These are phyloP conservation scores for Mythimna albipuncta DNA, from an alignment of 2,888 invertebrate genomes.

Conservation along the genomic window DNA sequence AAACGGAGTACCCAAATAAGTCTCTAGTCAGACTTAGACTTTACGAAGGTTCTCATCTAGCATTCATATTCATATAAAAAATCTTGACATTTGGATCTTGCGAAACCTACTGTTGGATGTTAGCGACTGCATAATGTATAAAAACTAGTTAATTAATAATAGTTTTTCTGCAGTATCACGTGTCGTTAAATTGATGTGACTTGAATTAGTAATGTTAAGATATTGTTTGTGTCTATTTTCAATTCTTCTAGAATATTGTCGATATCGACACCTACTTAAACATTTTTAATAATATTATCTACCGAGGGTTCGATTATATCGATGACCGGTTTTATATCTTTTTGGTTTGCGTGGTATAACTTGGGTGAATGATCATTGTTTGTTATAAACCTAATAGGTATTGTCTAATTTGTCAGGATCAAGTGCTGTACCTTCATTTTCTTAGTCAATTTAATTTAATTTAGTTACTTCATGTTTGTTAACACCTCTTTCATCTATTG, in stretches of 20 bases:
- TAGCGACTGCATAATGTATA: slow-evolving; percentile 25
- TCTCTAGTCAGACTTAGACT: not conserved
- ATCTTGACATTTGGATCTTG: slow-evolving; percentile 54
- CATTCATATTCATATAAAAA: slow-evolving; percentile 42
- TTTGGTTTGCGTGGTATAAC: no score
- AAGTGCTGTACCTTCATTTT: not conserved
- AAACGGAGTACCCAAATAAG: slow-evolving; percentile 4
- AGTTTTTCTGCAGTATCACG: slow-evolving; percentile 7
- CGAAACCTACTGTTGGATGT: slow-evolving; percentile 39
- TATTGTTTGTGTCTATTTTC: not conserved
- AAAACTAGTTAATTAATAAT: slow-evolving; percentile 30
- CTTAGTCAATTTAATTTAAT: not conserved
- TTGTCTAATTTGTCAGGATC: not conserved
- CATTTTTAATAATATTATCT: not conserved
- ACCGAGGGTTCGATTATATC: not conserved
- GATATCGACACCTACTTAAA: not conserved
- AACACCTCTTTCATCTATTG: not conserved
- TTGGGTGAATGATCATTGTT: no score
- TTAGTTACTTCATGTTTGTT: not conserved
- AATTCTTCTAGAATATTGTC: not conserved
- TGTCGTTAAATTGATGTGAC: not conserved
- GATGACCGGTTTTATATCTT: not conserved
- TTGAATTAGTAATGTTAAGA: not conserved
- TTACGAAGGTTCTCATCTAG: slow-evolving; percentile 25
- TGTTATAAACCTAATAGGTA: no score